These are phyloP conservation scores for Pantherophis alleghaniensis DNA, from an alignment of 2,797 vertebrate genomes.

Conservation along the genomic window DNA sequence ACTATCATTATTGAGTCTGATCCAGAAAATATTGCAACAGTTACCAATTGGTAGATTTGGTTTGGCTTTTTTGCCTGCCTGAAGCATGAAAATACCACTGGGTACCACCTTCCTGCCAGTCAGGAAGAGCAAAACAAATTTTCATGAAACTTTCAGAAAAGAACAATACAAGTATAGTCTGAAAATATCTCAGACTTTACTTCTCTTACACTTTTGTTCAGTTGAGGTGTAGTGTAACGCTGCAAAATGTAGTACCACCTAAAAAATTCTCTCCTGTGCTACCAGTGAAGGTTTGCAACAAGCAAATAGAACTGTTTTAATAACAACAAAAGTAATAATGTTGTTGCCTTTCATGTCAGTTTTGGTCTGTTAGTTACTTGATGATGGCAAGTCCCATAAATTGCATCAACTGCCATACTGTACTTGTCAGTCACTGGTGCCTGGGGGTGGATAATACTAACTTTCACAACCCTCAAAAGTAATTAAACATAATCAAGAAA, in stretches of 20 bases:
- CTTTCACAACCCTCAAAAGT: conserved; percentile 70
- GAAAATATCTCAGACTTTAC: not conserved
- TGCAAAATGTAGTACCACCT: not conserved
- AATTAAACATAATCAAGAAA: conserved; percentile 82
- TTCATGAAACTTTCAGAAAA: not conserved
- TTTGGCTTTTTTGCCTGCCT: not conserved
- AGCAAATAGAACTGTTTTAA: conserved; percentile 59
- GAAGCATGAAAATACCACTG: not conserved
- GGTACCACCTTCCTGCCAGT: too few species aligned
- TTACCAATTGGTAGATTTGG: not conserved
- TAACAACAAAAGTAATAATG: conserved; percentile 62
- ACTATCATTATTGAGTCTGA: too few species aligned
- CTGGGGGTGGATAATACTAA: conserved; percentile 60
- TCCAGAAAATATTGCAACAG: too few species aligned
- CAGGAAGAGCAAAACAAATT: not conserved
- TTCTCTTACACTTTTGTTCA: not conserved
- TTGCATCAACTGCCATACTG: conserved; percentile 71
- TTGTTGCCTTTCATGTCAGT: conserved; percentile 64
- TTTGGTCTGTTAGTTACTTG: conserved; percentile 69
- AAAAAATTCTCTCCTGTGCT: not conserved
- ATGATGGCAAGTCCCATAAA: conserved; percentile 68
- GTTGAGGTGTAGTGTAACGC: not conserved
- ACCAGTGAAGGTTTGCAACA: conserved; percentile 36
- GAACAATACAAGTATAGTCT: not conserved
- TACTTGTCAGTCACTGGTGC: conserved; percentile 68